Evolutionary conservation across 2,113 vertebrate species (phyloP), one percentile per base, ranked within the genome.

Genomic region (Atlantisia rogersi): DNA sequence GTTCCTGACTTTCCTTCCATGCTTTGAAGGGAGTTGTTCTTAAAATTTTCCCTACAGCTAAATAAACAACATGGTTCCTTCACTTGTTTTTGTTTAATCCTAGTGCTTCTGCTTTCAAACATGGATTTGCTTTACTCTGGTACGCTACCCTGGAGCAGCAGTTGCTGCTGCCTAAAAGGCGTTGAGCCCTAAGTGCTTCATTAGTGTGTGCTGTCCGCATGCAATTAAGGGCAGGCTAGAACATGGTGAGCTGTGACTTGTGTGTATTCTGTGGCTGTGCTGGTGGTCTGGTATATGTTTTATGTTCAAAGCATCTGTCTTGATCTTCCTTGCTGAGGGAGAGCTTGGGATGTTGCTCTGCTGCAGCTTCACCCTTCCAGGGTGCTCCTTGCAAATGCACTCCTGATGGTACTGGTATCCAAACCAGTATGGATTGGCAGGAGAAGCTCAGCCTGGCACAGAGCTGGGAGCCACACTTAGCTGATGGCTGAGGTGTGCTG

Each of bases 31-130:
- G 22, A 59, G 5, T 31, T 88, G 90, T 86, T 64, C 15, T 67
- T 68, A 48, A 53, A 20, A 18, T 71, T 86, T 71, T 16, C 24
- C 46, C 5, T 40, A 7, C 15, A 19, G 26, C 60, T 39, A 35
- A 39, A 68, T 18, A 9, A 83, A 84, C 64, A 60, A 10, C 0
- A 2, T 75, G 20, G 3, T 81, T 86, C 22, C 24, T 82, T 59
- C 78, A 22, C 26, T 71, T 92, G 69, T 64, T 94, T 89, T 84
- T 82, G 32, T 91, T 94, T 92, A 89, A 82, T 75, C 22, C 39
- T 68, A 13, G 14, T 18, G 52, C 32, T 93, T 93, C 25, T 69
- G 35, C 55, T 94, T 90, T 55, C 32, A 59, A 35, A 35, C 29
- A 9, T 0, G 3, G 31, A 14, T 55, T 2, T 0, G 10, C 69